Conservation (phyloP, 2,797 vertebrate species). For the Macrochelys suwanniensis region DNA sequence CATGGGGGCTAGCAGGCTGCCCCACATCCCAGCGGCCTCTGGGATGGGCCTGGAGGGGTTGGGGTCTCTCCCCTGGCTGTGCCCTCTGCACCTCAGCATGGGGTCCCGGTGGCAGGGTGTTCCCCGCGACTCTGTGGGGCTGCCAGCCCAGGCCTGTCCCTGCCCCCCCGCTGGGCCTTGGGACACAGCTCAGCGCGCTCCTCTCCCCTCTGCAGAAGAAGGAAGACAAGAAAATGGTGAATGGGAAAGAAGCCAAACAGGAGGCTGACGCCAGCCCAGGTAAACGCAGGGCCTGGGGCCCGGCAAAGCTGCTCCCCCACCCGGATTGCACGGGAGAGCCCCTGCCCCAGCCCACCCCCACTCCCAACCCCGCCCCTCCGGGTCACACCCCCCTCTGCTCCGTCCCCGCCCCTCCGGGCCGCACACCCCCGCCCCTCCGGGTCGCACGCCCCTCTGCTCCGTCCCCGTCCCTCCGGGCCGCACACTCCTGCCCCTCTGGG, state of each 20-base stretch:
- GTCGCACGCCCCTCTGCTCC: background rate
- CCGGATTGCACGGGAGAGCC: fast-evolving
- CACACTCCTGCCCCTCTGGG: background rate
- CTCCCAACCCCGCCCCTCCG: too few species aligned
- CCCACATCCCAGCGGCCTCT: background rate
- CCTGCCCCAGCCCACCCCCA: fast-evolving
- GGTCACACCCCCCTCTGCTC: fast-evolving
- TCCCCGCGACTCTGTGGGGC: background rate
- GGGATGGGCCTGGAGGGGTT: background rate
- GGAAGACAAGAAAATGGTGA: conserved; percentile 78
- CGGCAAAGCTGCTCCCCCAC: background rate
- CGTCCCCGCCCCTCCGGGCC: too few species aligned
- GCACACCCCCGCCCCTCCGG: too few species aligned
- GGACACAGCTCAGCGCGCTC: background rate
- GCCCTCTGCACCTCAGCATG: fast-evolving
- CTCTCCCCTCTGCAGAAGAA: conserved; percentile 79
- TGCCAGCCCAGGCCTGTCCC: background rate
- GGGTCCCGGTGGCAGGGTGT: background rate
- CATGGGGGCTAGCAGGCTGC: background rate
- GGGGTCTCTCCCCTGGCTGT: background rate
- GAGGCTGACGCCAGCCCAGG: conserved; percentile 59
- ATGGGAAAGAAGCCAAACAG: conserved; percentile 74
- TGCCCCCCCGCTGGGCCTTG: background rate
- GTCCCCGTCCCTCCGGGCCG: too few species aligned
- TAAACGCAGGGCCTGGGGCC: background rate